These are phyloP conservation scores for Lichenostomus cassidix DNA, from an alignment of 2,113 vertebrate species.

Conservation along the genomic window DNA sequence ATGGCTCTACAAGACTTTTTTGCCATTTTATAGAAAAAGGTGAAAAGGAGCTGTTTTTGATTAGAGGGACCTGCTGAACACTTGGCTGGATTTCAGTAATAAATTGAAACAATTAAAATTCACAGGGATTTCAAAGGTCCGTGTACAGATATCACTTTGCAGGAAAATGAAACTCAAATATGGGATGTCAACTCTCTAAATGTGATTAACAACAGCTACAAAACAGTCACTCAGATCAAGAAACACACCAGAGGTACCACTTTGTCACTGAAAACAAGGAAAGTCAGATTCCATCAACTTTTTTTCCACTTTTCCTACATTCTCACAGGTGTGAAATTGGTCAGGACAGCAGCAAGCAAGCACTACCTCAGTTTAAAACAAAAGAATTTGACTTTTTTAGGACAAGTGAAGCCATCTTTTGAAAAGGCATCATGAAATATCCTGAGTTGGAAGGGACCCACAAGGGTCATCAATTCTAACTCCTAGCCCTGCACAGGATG, in stretches of 20 bases:
- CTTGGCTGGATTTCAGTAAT: constrained; percentile 29
- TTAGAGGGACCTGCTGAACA: constrained; percentile 37
- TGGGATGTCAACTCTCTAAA: constrained; percentile 1
- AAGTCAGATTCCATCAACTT: constrained; percentile 58
- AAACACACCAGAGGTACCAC: constrained; percentile 55
- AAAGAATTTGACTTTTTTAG: not conserved
- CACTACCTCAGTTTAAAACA: not conserved
- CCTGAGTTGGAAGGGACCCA: not conserved
- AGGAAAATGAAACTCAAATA: constrained; percentile 51
- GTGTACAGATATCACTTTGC: constrained; percentile 21
- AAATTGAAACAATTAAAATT: constrained; percentile 67
- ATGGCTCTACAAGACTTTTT: not conserved
- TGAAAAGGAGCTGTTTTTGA: not conserved
- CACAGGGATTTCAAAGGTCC: constrained; percentile 39
- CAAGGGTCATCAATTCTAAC: not conserved
- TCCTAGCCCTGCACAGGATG: not conserved
- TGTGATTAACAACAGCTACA: not conserved
- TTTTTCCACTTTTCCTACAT: constrained; percentile 30
- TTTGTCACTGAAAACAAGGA: constrained; percentile 43
- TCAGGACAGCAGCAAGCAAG: not conserved
- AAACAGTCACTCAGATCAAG: constrained; percentile 15
- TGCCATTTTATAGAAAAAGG: not conserved
- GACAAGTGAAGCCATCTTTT: not conserved
- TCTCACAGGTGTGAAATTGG: constrained; percentile 50
- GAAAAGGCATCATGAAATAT: not conserved